Evolutionary conservation across 1,140 invertebrate genomes (phyloP).

Genomic region (Danaus plexippus): DNA sequence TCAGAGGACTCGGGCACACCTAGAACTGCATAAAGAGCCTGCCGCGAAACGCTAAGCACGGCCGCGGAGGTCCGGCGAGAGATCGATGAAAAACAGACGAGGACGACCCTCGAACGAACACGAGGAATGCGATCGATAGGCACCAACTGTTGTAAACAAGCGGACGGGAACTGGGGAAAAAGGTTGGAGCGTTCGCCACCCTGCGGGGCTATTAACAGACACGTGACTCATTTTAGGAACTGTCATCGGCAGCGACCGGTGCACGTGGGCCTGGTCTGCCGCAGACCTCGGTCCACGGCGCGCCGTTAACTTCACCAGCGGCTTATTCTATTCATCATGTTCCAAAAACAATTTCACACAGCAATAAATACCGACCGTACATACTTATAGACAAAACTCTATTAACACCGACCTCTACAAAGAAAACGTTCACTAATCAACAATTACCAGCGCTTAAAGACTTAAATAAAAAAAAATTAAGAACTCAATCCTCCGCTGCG

Average conservation of each 20-base stretch:
- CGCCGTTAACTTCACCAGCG: too few species aligned
- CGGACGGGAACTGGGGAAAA: conserved; percentile 47
- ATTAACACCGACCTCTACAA: too few species aligned
- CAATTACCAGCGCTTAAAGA: too few species aligned
- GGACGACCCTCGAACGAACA: conserved; percentile 44
- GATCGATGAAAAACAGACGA: conserved; percentile 57
- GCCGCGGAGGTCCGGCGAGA: conserved; percentile 29
- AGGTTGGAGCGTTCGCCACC: conserved; percentile 38
- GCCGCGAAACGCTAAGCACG: conserved; percentile 32
- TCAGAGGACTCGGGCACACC: conserved; percentile 19
- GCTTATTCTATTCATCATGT: too few species aligned
- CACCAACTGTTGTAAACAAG: conserved; percentile 65
- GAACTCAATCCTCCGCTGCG: too few species aligned
- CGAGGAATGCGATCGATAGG: conserved; percentile 60
- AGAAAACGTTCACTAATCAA: too few species aligned
- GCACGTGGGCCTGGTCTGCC: conserved; percentile 38
- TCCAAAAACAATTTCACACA: too few species aligned
- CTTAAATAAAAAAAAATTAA: too few species aligned
- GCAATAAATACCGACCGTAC: too few species aligned
- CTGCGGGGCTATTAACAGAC: conserved; percentile 52
- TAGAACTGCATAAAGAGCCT: conserved; percentile 46
- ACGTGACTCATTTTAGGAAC: conserved; percentile 65
- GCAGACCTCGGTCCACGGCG: not conserved
- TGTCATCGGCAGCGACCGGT: conserved; percentile 44
- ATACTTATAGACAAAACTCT: too few species aligned